phyloP scores from a whole-genome alignment of 1,140 invertebrate genomes.

The Papilio aristodemus region DNA sequence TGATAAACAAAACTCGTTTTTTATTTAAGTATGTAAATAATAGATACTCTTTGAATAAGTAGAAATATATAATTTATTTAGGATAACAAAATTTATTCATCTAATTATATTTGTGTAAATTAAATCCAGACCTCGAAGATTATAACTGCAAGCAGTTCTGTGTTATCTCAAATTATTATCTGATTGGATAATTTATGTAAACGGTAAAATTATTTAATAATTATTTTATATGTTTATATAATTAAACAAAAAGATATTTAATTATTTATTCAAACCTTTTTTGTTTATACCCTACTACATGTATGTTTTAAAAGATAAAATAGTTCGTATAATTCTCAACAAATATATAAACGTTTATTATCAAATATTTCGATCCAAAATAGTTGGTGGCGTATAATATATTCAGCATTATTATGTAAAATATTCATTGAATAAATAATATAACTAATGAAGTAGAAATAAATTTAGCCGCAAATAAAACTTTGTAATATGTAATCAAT shows the following conservation, averaged over 20 bases:
- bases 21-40: constrained; percentile 75
- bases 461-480: constrained; percentile 21
- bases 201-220: background rate
- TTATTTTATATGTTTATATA: too few species aligned
- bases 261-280: too few species aligned
- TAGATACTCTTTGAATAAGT: constrained; percentile 75
- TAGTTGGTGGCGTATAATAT: constrained; percentile 44
- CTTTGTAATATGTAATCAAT: constrained; percentile 27
- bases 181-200: background rate
- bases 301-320: too few species aligned
- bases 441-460: constrained; percentile 31
- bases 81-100: constrained; percentile 65
- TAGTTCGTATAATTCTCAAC: background rate
- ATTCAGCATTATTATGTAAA: constrained; percentile 59
- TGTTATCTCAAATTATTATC: background rate
- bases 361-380: constrained; percentile 15
- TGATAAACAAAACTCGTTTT: constrained; percentile 61
- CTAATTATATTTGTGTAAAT: constrained; percentile 35
- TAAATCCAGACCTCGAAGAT: background rate
- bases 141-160: background rate
- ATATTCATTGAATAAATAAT: constrained; percentile 44
- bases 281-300: too few species aligned
- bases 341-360: background rate
- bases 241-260: too few species aligned
- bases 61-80: constrained; percentile 76